These are phyloP conservation scores for Podiceps cristatus DNA, from an alignment of 2,113 vertebrate genomes.

Conservation along the genomic window DNA sequence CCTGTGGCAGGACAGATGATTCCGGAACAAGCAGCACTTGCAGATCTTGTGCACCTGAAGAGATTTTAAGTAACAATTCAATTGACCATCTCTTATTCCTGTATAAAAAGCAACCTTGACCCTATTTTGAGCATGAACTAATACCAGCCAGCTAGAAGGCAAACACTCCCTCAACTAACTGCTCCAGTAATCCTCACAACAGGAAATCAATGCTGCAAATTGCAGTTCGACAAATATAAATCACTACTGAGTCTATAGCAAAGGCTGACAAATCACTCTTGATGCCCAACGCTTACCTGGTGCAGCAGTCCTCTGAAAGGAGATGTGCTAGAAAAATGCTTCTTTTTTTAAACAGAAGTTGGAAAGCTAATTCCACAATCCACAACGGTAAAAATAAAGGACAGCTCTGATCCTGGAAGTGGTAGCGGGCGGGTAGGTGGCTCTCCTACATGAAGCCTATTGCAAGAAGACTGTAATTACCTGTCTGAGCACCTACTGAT, in stretches of 20 bases:
- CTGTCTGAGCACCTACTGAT: slow-evolving; percentile 42
- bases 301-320: background rate
- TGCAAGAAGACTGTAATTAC: slow-evolving; percentile 36
- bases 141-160: background rate
- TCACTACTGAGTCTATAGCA: background rate
- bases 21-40: background rate
- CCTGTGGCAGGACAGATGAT: background rate
- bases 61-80: background rate
- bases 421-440: background rate
- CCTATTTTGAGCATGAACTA: background rate
- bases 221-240: slow-evolving; percentile 27
- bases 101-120: background rate
- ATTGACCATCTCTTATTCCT: background rate
- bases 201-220: slow-evolving; percentile 22
- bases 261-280: background rate
- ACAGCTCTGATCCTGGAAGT: background rate
- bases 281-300: background rate
- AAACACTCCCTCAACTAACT: background rate
- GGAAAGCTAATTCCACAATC: background rate
- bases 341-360: background rate
- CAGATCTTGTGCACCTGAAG: background rate
- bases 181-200: background rate
- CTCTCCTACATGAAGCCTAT: slow-evolving; percentile 6
- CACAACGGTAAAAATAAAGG: background rate
- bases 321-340: background rate